Percentiles rank a stretch among this genome's conserved stretches.
Conservation (phyloP, 1,140 invertebrate genomes). For the Nixonia krombeini region DNA sequence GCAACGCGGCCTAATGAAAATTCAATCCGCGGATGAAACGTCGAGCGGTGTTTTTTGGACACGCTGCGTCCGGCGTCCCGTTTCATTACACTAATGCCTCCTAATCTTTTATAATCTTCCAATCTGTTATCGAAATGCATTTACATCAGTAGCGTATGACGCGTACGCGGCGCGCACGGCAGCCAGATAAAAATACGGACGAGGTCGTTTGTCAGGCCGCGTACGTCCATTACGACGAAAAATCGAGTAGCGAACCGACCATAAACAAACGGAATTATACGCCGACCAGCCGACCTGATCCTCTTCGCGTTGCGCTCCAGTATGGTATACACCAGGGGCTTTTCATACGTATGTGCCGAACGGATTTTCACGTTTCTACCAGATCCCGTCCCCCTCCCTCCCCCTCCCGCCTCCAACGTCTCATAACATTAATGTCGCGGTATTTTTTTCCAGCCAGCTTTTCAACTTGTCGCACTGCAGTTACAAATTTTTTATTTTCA, state of each 20-base stretch:
- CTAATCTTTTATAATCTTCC: too few relatives aligned
- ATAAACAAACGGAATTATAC: conserved; percentile 71
- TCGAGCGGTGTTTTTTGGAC: too few relatives aligned
- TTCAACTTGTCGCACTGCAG: conserved; percentile 18
- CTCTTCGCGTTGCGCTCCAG: conserved; percentile 53
- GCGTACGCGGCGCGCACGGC: conserved; percentile 19
- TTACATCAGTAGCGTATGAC: conserved; percentile 21
- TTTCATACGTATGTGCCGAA: conserved; percentile 49
- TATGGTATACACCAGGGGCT: conserved; percentile 40
- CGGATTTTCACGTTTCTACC: conserved; percentile 51
- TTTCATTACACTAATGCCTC: too few relatives aligned
- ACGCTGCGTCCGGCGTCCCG: too few relatives aligned
- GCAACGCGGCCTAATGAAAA: too few relatives aligned
- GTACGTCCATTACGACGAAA: conserved; percentile 67
- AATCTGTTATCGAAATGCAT: conserved; percentile 19
- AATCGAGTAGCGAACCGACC: conserved; percentile 63
- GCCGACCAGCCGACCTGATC: conserved; percentile 50
- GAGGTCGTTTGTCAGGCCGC: conserved; percentile 63
- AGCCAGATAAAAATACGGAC: conserved; percentile 46
- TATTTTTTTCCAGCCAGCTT: conserved; percentile 23
- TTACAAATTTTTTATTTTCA: conserved; percentile 10
- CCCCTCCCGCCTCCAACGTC: conserved; percentile 1
- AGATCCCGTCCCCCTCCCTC: conserved; percentile 4
- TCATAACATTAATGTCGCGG: conserved; percentile 43
- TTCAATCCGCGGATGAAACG: too few relatives aligned